Evolutionary conservation across 2,113 vertebrate species (phyloP).

Genomic region (Agelaius phoeniceus): DNA sequence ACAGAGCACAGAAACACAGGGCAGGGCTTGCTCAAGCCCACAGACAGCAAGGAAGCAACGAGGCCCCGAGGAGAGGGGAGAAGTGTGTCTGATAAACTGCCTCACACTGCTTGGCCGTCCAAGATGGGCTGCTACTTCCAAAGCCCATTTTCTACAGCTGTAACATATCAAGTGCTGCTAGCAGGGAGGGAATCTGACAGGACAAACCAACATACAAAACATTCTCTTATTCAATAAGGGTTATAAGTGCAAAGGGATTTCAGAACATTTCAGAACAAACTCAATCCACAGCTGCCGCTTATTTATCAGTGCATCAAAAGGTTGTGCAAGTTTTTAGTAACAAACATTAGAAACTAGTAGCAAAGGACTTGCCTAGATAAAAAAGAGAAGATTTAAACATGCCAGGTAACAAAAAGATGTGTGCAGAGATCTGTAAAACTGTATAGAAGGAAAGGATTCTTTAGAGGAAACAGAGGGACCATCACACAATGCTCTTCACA

Average conservation of each 20-base stretch:
- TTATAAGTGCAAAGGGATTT: slow-evolving; percentile 62
- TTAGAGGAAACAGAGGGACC: slow-evolving; percentile 62
- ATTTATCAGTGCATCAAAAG: slow-evolving; percentile 66
- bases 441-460: slow-evolving; percentile 78
- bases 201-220: slow-evolving; percentile 59
- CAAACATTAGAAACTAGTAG: slow-evolving; percentile 72
- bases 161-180: slow-evolving; percentile 44
- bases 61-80: neutral
- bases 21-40: slow-evolving; percentile 50
- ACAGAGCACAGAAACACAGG: slow-evolving; percentile 53
- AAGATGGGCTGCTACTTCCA: slow-evolving; percentile 37
- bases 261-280: slow-evolving; percentile 72
- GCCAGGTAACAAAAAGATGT: slow-evolving; percentile 76
- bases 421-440: slow-evolving; percentile 73
- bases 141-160: neutral
- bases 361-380: slow-evolving; percentile 73
- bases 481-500: neutral
- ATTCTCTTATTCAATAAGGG: slow-evolving; percentile 59
- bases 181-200: slow-evolving; percentile 30
- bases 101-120: slow-evolving; percentile 16
- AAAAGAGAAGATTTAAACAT: slow-evolving; percentile 79
- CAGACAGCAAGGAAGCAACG: slow-evolving; percentile 45
- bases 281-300: slow-evolving; percentile 60
- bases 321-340: slow-evolving; percentile 74
- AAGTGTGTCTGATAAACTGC: slow-evolving; percentile 16